Evolutionary conservation across 2,888 invertebrate genomes (phyloP), one percentile per base, ranked within the genome.

Genomic region (Hoplodrina ambigua): DNA sequence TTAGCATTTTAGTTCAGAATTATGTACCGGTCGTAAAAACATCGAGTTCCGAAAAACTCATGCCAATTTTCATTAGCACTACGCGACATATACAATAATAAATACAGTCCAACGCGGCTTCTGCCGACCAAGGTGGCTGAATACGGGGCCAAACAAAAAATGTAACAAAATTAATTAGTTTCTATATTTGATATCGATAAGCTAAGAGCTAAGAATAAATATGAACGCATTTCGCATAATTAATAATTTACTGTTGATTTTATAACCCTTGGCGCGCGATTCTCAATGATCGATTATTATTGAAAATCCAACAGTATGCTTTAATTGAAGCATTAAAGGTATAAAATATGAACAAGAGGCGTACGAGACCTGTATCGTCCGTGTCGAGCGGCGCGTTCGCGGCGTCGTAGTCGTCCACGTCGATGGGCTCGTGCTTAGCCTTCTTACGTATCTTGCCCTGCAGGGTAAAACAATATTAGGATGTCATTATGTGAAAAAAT

Each of bases 281-380:
- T n/a, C n/a, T n/a, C n/a, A n/a, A n/a, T n/a, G n/a, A 5, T 33
- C 0, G 11, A 11, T 6, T 17, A 46, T 46, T 1, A 6, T 17
- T 5, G 46, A 46, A 46, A 4, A 46, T 46, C 6, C 46, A 17
- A 15, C 15, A 17, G 5, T 17, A 5, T 6, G 15, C 6, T 46
- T 5, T 11, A 4, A 6, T 1, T 15, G 5, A 17, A 2, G 4
- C 46, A 0, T 25, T 46, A 17, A 17, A 5, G 4, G 13, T 41
- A 41, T 41, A 13, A 11, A 41, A 41, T 17, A 17, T 46, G 46
- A 46, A 46, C 17, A 17, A 17, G 17, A 1, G 25, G 15, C 3
- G 30, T 11, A 19, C 19, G 5, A 6, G 69, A 97, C 97, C 96
- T 71, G 97, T 94, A 89, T 98, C 97, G 85, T 97, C 97, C 0